Base-by-base conservation (phyloP, 1,140 invertebrate genomes). In the Coelopa frigida region DNA sequence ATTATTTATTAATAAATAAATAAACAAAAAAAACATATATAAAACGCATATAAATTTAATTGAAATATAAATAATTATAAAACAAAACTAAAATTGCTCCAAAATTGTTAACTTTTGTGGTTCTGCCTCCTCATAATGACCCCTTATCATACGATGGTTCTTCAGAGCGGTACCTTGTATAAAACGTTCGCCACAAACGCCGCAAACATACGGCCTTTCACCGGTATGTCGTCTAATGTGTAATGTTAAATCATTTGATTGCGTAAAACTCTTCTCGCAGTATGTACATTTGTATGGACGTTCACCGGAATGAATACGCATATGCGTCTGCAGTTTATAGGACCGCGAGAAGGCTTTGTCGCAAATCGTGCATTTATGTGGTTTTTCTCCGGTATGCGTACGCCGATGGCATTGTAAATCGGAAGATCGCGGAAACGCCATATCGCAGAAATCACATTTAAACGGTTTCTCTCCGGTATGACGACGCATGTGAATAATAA, bases 281-380 rank as follows among this genome's bases (percentile, higher is more conserved):
- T 74, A 76, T 4, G 72, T 71, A 46, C 77, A 79, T 49, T 77
- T 61, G 61, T 79, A 78, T 2, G 77, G 77, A 22, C 74, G 62
- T 21, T 72, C 69, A 2, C 77, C 78, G 7, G 75, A 77, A 58
- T 81, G 78, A 14, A 78, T 75, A 10, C 77, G 73, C 73, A 78
- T 78, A 52, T 82, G 80, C 8, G 75, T 71, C 8, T 75, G 73
- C 50, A 82, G 59, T 54, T 79, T 79, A 51, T 78, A 78, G 26
- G 77, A 78, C 17, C 78, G 52, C 6, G 59, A 60, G 31, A 67
- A 68, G 6, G 66, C 74, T 68, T 68, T 65, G 0, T 75, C 73
- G 26, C 76, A 78, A 2, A 73, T 68, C 0, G 73, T 73, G 48
- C 79, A 81, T 2, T 75, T 50, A 44, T 72, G 75, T 0, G 78